Evolutionary conservation across 2,888 invertebrate genomes (phyloP).

Genomic region (Hofmannophila pseudospretella): DNA sequence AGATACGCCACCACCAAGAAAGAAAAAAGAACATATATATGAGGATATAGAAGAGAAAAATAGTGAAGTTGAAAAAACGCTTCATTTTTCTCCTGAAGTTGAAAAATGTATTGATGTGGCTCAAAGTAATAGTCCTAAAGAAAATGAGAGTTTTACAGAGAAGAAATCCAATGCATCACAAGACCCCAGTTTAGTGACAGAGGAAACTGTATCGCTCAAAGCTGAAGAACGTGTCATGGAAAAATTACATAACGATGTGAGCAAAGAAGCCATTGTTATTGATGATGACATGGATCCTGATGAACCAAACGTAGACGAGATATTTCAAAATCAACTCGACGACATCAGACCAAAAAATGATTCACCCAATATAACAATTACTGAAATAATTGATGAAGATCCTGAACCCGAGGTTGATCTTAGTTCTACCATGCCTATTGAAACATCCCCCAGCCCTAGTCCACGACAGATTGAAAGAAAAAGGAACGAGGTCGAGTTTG

Average conservation of each 20-base stretch:
- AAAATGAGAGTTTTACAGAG: constrained; percentile 62
- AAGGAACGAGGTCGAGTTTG: constrained; percentile 39
- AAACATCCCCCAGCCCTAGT: constrained; percentile 64
- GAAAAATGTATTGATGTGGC: constrained; percentile 38
- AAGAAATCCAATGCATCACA: constrained; percentile 65
- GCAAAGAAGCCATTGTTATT: constrained; percentile 52
- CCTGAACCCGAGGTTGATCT: constrained; percentile 41
- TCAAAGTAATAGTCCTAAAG: constrained; percentile 50
- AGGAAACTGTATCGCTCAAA: constrained; percentile 48
- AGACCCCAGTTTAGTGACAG: constrained; percentile 66
- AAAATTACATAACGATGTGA: constrained; percentile 52
- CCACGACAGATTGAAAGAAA: constrained; percentile 43
- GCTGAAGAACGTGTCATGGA: constrained; percentile 65
- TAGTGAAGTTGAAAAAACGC: constrained; percentile 51
- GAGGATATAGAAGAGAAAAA: constrained; percentile 78
- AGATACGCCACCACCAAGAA: constrained; percentile 65
- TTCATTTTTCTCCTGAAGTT: constrained; percentile 68
- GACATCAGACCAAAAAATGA: constrained; percentile 48
- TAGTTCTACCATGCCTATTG: constrained; percentile 49
- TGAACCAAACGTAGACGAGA: constrained; percentile 64
- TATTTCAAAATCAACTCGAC: constrained; percentile 62
- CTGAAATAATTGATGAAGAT: constrained; percentile 67
- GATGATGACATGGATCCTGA: constrained; percentile 63
- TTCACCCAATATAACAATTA: constrained; percentile 69
- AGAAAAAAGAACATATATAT: constrained; percentile 79